Evolutionary conservation across 2,797 vertebrate genomes (phyloP).

Genomic region (Simalia tracyae): DNA sequence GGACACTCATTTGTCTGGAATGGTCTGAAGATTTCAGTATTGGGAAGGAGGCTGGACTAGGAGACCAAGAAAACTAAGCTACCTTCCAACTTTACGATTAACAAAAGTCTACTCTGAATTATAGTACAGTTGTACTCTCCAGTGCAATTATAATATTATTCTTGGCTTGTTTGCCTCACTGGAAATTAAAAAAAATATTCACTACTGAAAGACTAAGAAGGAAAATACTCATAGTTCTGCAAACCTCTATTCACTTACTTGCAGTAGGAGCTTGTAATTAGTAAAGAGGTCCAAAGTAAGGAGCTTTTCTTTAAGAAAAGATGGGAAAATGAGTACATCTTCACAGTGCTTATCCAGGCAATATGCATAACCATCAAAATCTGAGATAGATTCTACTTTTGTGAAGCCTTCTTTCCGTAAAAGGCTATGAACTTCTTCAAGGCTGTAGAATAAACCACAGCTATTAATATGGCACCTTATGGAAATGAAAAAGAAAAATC

Average conservation of each 20-base stretch:
- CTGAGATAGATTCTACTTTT: slow-evolving; percentile 75
- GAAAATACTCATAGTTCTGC: not conserved
- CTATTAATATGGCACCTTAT: not conserved
- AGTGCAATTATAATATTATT: not conserved
- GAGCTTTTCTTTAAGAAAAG: slow-evolving; percentile 79
- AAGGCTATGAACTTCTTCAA: slow-evolving; percentile 76
- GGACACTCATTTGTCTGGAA: too few species aligned
- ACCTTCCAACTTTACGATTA: too few species aligned
- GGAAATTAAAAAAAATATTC: not conserved
- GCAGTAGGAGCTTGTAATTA: slow-evolving; percentile 82
- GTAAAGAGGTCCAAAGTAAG: slow-evolving; percentile 76
- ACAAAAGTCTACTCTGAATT: too few species aligned
- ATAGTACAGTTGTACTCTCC: not conserved
- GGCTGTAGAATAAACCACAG: slow-evolving; percentile 69
- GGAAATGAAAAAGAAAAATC: not conserved
- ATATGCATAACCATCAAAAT: slow-evolving; percentile 75
- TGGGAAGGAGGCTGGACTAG: too few species aligned
- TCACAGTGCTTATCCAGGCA: slow-evolving; percentile 83
- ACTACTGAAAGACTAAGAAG: not conserved
- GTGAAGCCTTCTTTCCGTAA: slow-evolving; percentile 78
- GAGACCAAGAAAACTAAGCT: too few species aligned
- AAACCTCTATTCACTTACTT: slow-evolving; percentile 74
- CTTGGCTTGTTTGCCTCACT: not conserved
- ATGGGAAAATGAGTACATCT: slow-evolving; percentile 84
- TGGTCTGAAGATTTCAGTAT: too few species aligned